These are phyloP conservation scores for Andrena fulva DNA, from an alignment of 2,888 invertebrate genomes.

Conservation along the genomic window DNA sequence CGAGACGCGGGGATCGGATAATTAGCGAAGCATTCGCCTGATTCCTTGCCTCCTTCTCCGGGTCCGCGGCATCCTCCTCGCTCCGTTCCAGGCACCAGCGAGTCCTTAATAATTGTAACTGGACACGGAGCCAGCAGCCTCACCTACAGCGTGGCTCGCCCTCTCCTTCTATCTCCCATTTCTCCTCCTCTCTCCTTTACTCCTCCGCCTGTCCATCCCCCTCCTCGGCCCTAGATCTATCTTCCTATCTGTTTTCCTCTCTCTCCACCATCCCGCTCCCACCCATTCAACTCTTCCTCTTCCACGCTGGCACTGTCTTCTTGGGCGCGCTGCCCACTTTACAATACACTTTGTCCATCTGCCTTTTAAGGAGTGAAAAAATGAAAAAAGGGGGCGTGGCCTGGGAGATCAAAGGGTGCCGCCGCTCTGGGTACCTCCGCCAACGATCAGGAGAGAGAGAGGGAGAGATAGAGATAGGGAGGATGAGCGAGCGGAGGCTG, in stretches of 20 bases:
- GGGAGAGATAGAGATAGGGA: not conserved
- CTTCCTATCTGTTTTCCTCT: conserved; percentile 44
- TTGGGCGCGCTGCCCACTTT: conserved; percentile 83
- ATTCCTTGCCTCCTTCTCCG: conserved; percentile 69
- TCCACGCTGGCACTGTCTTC: conserved; percentile 72
- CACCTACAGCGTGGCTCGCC: conserved; percentile 66
- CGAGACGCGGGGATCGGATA: conserved; percentile 80
- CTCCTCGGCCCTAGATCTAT: conserved; percentile 18
- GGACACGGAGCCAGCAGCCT: conserved; percentile 80
- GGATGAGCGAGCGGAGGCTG: conserved; percentile 15
- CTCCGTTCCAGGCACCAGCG: conserved; percentile 59
- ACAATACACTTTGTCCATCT: conserved; percentile 85
- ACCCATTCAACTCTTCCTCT: conserved; percentile 50
- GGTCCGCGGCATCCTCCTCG: conserved; percentile 48
- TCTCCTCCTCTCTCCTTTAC: conserved; percentile 31
- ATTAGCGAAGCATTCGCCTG: conserved; percentile 80
- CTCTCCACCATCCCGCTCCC: conserved; percentile 57
- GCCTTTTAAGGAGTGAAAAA: conserved; percentile 85
- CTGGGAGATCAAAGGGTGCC: conserved; percentile 83
- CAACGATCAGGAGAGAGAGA: conserved; percentile 42
- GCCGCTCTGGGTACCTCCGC: conserved; percentile 73
- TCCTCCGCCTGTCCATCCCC: conserved; percentile 7
- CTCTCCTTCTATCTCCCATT: conserved; percentile 15
- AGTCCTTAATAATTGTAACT: conserved; percentile 85
- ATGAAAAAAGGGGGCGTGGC: conserved; percentile 84